Conservation (phyloP, 2,888 invertebrate genomes). For the Notocelia uddmanniana region DNA sequence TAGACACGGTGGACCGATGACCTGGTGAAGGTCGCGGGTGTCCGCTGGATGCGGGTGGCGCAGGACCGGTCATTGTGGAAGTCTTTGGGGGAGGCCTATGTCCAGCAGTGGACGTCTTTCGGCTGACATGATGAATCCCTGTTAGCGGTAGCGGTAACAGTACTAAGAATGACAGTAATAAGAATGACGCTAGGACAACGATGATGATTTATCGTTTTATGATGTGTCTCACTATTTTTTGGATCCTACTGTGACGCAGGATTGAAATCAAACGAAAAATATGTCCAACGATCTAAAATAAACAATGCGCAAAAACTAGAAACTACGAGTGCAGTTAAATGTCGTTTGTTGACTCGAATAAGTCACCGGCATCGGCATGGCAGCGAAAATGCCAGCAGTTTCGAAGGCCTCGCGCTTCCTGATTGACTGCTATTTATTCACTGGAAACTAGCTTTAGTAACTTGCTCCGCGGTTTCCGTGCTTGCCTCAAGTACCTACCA, state of each 20-base stretch:
- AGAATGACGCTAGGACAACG: no score
- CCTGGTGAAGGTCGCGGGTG: no score
- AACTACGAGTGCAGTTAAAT: neutral
- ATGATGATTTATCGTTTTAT: no score
- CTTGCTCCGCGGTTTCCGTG: neutral
- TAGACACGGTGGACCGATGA: no score
- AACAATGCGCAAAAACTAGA: neutral
- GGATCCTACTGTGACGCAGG: neutral
- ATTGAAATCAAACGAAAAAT: neutral
- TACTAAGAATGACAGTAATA: no score
- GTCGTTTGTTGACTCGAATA: neutral
- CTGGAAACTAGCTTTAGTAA: neutral
- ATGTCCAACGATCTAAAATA: neutral
- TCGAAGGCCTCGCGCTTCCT: neutral
- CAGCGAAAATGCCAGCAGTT: slow-evolving; percentile 7
- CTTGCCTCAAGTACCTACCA: neutral
- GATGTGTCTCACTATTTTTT: no score
- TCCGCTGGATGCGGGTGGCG: no score
- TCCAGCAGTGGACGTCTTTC: no score
- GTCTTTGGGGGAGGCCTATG: no score
- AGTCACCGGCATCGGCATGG: neutral
- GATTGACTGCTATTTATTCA: neutral
- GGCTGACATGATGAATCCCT: no score
- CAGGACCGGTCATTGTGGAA: no score
- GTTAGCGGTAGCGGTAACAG: no score